Conservation (phyloP, 2,797 vertebrate genomes). For the Cynodonichthys magdalenae region DNA sequence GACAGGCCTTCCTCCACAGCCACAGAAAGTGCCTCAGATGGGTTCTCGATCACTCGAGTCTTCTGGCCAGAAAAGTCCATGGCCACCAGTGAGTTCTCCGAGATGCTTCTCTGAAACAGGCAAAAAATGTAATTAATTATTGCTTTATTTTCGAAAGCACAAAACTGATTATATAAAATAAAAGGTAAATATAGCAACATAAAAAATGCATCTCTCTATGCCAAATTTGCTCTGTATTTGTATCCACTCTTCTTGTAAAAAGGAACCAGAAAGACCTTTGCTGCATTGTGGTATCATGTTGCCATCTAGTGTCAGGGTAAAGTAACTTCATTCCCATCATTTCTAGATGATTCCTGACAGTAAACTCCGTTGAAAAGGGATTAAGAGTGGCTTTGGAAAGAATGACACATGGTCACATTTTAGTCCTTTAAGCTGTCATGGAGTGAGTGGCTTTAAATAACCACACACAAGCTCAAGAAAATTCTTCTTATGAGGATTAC, state of each 20-base stretch:
- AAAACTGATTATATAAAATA: no score
- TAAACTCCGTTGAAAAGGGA: constrained; percentile 50
- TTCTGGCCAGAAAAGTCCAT: constrained; percentile 98
- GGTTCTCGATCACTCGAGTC: constrained; percentile 95
- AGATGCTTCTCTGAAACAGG: constrained; percentile 91
- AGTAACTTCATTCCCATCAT: constrained; percentile 48
- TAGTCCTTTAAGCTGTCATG: constrained; percentile 61
- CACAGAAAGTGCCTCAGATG: constrained; percentile 92
- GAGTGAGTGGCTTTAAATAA: constrained; percentile 52
- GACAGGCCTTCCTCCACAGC: constrained; percentile 95
- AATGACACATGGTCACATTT: constrained; percentile 65
- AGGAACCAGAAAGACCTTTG: not conserved
- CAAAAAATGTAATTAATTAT: constrained; percentile 3
- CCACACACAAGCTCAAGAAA: constrained; percentile 51
- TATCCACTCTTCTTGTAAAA: not conserved
- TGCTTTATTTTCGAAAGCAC: not conserved
- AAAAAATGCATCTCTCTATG: no score
- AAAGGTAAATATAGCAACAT: no score
- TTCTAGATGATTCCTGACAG: constrained; percentile 53
- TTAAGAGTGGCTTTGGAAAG: constrained; percentile 53
- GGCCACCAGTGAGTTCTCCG: constrained; percentile 96
- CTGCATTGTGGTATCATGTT: constrained; percentile 55
- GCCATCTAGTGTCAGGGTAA: constrained; percentile 75
- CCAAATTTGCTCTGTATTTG: not conserved
- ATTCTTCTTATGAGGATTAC: constrained; percentile 58